A percentile compares a stretch with the other conserved stretches of the same genome.
Evolutionary conservation across 2,888 invertebrate species (phyloP).

Genomic region (Lysandra bellargus): DNA sequence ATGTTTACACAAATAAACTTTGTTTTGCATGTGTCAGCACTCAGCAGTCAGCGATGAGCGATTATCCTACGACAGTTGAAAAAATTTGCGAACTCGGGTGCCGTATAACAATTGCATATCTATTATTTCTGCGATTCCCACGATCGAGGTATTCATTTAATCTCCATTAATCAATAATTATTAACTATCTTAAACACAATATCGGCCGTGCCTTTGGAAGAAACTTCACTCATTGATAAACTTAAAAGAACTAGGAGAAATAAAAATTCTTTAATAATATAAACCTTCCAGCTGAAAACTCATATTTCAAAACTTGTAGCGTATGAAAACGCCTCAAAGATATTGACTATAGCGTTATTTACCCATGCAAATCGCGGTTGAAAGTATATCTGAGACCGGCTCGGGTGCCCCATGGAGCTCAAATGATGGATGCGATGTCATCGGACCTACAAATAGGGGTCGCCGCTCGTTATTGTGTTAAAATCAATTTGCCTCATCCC

Average conservation of each 20-base stretch:
- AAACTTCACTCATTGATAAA: no score
- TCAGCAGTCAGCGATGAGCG: no score
- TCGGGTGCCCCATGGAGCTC: constrained; percentile 20
- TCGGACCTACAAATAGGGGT: constrained; percentile 74
- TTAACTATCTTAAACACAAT: no score
- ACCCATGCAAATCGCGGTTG: constrained; percentile 25
- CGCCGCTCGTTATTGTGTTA: constrained; percentile 74
- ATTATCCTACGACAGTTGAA: no score
- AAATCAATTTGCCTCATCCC: constrained; percentile 79
- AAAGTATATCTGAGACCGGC: constrained; percentile 3
- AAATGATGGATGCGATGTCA: constrained; percentile 71
- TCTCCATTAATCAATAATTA: no score
- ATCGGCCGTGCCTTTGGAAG: no score
- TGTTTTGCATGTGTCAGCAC: background rate
- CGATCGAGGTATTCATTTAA: no score
- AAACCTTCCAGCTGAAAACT: background rate
- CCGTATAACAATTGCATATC: no score
- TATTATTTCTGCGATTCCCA: no score
- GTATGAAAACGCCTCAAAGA: background rate
- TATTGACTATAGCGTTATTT: constrained; percentile 24
- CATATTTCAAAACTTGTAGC: background rate
- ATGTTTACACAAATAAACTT: background rate
- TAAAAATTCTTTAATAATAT: background rate
- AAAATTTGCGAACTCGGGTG: no score
- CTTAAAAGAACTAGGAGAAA: background rate